Percentiles rank a stretch among this genome's conserved stretches.
These are phyloP conservation scores for Cairina moschata DNA, from an alignment of 2,113 vertebrate species.

Conservation along the genomic window DNA sequence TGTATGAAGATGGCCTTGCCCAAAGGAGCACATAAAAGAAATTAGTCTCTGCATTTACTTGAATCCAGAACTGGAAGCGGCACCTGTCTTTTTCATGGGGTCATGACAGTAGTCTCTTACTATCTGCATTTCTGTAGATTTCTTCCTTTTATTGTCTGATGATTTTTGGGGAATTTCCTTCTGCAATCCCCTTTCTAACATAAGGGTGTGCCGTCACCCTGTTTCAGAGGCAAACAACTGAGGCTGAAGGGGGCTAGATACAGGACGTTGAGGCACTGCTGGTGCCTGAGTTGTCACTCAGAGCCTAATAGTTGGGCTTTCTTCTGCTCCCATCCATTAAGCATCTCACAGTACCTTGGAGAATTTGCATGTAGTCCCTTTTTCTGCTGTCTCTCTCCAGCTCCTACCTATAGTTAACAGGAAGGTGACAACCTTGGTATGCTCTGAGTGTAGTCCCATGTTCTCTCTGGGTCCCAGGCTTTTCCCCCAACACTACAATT, in stretches of 20 bases:
- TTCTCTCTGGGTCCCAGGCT: neutral
- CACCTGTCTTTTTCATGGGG: neutral
- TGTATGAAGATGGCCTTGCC: neutral
- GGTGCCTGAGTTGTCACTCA: neutral
- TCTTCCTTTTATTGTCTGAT: neutral
- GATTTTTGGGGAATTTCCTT: neutral
- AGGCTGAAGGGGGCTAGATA: neutral
- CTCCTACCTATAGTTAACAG: neutral
- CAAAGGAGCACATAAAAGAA: neutral
- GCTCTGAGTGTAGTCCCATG: neutral
- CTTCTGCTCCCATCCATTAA: neutral
- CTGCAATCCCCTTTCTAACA: no score
- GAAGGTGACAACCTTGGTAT: constrained; percentile 18
- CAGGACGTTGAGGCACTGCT: neutral
- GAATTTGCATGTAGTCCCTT: neutral
- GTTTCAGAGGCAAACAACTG: neutral
- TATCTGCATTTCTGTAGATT: neutral
- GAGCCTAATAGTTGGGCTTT: neutral
- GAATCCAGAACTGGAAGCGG: neutral
- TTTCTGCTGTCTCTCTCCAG: neutral
- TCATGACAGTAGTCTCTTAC: neutral
- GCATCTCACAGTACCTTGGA: neutral
- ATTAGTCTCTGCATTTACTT: neutral
- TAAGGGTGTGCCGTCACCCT: neutral
- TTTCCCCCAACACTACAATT: neutral